Conservation (phyloP, 2,888 invertebrate genomes). For the Monopis laevigella region DNA sequence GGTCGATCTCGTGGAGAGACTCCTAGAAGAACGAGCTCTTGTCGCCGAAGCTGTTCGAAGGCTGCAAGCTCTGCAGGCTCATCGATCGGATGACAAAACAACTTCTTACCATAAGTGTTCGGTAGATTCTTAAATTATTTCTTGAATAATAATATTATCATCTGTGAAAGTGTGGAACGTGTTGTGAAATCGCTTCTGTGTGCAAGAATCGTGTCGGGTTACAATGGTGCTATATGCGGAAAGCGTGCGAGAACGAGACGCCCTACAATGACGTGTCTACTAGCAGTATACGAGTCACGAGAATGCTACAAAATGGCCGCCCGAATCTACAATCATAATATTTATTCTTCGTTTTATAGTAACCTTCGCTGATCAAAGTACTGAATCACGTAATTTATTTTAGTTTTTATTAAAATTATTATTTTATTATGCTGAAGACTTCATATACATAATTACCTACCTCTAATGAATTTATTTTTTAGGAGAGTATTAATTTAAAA, state of each 20-base stretch:
- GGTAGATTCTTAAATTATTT: constrained; percentile 60
- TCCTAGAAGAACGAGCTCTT: constrained; percentile 59
- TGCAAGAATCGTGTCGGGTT: constrained; percentile 65
- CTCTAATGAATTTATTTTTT: constrained; percentile 15
- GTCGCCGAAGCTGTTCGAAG: constrained; percentile 63
- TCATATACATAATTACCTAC: constrained; percentile 11
- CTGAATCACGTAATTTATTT: constrained; percentile 57
- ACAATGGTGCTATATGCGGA: constrained; percentile 69
- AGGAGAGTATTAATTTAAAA: constrained; percentile 29
- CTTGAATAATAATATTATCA: constrained; percentile 58
- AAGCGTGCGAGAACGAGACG: constrained; percentile 56
- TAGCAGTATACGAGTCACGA: constrained; percentile 46
- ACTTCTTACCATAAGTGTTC: constrained; percentile 59
- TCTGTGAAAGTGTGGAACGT: constrained; percentile 64
- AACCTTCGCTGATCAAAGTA: constrained; percentile 65
- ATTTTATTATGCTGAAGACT: constrained; percentile 5
- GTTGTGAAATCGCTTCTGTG: constrained; percentile 65
- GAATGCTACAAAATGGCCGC: constrained; percentile 65
- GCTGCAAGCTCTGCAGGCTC: constrained; percentile 32
- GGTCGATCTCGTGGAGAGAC: constrained; percentile 57
- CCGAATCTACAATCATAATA: constrained; percentile 64
- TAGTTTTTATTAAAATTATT: constrained; percentile 7
- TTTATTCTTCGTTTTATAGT: constrained; percentile 63
- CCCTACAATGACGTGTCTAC: constrained; percentile 60
- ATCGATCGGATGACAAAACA: constrained; percentile 40